Conservation (phyloP, 2,888 invertebrate species). For the Lamproptera curius region DNA sequence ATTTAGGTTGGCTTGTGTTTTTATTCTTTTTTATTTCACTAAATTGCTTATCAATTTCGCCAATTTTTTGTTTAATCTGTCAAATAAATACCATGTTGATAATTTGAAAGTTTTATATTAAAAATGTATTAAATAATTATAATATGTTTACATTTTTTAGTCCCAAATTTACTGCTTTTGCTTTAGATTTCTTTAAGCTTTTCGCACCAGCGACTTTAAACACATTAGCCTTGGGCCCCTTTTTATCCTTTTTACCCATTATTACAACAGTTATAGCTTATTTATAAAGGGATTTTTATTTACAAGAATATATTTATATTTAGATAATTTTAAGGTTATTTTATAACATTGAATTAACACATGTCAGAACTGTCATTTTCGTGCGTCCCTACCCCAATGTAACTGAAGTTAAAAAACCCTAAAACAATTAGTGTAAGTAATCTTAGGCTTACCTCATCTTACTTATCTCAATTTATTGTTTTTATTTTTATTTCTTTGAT, state of each 20-base stretch:
- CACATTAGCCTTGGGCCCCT: slow-evolving; percentile 57
- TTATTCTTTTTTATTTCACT: slow-evolving; percentile 53
- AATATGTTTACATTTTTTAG: slow-evolving; percentile 60
- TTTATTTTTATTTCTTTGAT: too few relatives aligned
- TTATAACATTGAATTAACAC: too few relatives aligned
- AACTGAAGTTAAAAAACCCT: too few relatives aligned
- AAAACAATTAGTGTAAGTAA: too few relatives aligned
- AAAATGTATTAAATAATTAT: background rate
- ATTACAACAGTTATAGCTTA: too few relatives aligned
- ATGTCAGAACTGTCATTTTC: too few relatives aligned
- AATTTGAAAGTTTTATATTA: background rate
- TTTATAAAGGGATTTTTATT: too few relatives aligned
- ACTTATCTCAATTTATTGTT: too few relatives aligned
- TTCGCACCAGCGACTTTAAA: slow-evolving; percentile 72
- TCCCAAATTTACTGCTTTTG: slow-evolving; percentile 64
- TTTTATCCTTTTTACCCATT: slow-evolving; percentile 67
- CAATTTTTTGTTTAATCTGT: slow-evolving; percentile 64
- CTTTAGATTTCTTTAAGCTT: slow-evolving; percentile 67
- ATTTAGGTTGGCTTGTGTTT: slow-evolving; percentile 31
- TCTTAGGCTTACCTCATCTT: too few relatives aligned
- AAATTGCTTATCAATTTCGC: slow-evolving; percentile 63
- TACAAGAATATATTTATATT: too few relatives aligned
- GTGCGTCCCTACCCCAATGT: too few relatives aligned
- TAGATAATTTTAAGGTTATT: too few relatives aligned
- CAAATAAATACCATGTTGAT: slow-evolving; percentile 1